These are phyloP conservation scores for Natrix natrix DNA, from an alignment of 2,797 vertebrate species.

Conservation along the genomic window DNA sequence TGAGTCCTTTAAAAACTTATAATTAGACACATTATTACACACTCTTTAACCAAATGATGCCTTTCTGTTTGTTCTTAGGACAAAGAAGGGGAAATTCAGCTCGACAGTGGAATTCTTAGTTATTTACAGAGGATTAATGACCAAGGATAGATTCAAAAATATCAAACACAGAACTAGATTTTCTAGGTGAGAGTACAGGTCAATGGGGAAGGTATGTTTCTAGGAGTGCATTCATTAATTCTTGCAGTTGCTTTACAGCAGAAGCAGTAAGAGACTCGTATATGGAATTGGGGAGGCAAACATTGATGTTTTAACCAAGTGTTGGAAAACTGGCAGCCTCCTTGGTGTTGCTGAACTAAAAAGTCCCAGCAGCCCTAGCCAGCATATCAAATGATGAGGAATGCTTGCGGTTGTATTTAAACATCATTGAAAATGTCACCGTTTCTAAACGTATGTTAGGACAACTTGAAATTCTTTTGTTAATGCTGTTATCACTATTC, in stretches of 20 bases:
- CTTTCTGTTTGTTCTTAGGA: slow-evolving; percentile 4
- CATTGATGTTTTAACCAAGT: background rate
- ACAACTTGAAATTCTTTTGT: background rate
- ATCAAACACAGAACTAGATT: background rate
- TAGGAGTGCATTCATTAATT: background rate
- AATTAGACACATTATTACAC: slow-evolving; percentile 22
- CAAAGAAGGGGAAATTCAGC: background rate
- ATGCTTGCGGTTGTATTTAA: background rate
- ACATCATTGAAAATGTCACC: background rate
- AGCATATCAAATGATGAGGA: background rate
- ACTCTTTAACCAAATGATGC: slow-evolving; percentile 4
- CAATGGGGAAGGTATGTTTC: background rate
- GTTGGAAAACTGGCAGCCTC: background rate
- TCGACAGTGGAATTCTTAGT: background rate
- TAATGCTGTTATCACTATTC: background rate
- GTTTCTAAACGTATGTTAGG: background rate
- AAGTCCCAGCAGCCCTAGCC: background rate
- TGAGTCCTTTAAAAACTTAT: slow-evolving; percentile 1
- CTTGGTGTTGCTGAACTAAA: background rate
- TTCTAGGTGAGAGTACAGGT: background rate
- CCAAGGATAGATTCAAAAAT: background rate
- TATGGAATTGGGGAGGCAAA: background rate
- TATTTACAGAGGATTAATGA: background rate
- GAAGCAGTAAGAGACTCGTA: background rate
- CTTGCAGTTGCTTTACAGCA: background rate